Evolutionary conservation across 2,888 invertebrate genomes (phyloP), one percentile per base, ranked within the genome.

Genomic region (Lagria hirta): DNA sequence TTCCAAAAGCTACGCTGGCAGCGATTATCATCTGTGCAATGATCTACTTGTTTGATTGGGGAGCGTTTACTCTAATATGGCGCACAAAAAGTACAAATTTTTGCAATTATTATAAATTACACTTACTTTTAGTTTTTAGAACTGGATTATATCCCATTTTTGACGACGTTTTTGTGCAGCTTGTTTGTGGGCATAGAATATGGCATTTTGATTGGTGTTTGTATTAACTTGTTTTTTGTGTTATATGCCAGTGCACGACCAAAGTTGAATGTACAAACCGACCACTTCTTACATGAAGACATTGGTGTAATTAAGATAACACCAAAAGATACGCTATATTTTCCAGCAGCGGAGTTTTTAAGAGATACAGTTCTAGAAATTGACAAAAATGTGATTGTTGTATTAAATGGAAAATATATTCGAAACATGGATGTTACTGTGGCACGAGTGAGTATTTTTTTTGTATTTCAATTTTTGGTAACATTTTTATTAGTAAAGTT

Each of bases 21-120:
- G 88, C 85, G 1, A 86, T 97, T 49, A 93, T 96, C 54, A 85
- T 94, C 51, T 82, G 88, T 17, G 93, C 95, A 13, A 93, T 96
- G 81, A 77, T 86, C 51, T 86, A 85, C 54, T 84, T 93, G 77
- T 77, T 92, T 4, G 90, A 92, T 51, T 75, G 83, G 48, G 74
- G 77, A 23, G 81, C 84, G n/a, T 76, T 88, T 12, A 65, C 65
- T 5, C 73, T 82, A 5, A 75, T 93, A 26, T 94, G 91, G 90
- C 78, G 76, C 57, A 82, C 86, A 10, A 89, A 86, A 73, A 88
- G 91, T 91, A 67, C 79, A 16, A 14, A 23, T 6, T 3, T 23
- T n/a, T n/a, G n/a, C n/a, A n/a, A n/a, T n/a, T n/a, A n/a, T n/a
- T n/a, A n/a, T n/a, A n/a, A n/a, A n/a, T n/a, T n/a, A n/a, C n/a